Evolutionary conservation across 2,113 vertebrate species (phyloP).

Genomic region (Caranx ignobilis): DNA sequence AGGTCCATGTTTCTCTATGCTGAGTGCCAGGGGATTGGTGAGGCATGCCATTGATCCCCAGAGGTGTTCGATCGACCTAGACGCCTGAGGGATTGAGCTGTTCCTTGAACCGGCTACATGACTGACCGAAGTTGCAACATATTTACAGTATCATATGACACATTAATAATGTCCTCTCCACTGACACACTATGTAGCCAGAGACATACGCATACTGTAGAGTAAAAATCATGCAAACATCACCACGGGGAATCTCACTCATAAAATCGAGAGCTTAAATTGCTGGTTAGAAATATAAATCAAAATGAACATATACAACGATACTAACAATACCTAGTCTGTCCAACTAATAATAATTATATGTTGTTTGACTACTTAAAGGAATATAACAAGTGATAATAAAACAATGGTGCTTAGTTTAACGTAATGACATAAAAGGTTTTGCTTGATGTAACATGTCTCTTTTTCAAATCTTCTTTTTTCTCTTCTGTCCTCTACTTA

Average conservation of each 20-base stretch:
- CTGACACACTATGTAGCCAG: background rate
- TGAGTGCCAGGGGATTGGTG: conserved; percentile 54
- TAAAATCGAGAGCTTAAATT: too few relatives aligned
- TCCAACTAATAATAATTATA: too few relatives aligned
- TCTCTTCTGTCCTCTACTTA: too few relatives aligned
- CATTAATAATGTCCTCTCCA: background rate
- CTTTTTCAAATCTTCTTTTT: too few relatives aligned
- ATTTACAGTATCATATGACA: conserved; percentile 23
- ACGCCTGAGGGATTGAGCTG: conserved; percentile 86
- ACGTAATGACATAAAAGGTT: too few relatives aligned
- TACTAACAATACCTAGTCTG: too few relatives aligned
- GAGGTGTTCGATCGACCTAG: conserved; percentile 91
- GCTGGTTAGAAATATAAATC: too few relatives aligned
- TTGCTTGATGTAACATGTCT: too few relatives aligned
- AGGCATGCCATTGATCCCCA: conserved; percentile 90
- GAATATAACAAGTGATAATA: too few relatives aligned
- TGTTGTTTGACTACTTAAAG: too few relatives aligned
- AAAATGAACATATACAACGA: too few relatives aligned
- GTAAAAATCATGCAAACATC: background rate
- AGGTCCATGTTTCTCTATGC: conserved; percentile 54
- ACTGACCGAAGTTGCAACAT: conserved; percentile 17
- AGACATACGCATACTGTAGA: background rate
- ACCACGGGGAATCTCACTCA: background rate
- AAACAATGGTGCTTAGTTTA: too few relatives aligned
- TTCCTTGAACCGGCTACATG: conserved; percentile 28